phyloP scores from a whole-genome alignment of 2,888 invertebrate genomes.

The Andrena bucephala region DNA sequence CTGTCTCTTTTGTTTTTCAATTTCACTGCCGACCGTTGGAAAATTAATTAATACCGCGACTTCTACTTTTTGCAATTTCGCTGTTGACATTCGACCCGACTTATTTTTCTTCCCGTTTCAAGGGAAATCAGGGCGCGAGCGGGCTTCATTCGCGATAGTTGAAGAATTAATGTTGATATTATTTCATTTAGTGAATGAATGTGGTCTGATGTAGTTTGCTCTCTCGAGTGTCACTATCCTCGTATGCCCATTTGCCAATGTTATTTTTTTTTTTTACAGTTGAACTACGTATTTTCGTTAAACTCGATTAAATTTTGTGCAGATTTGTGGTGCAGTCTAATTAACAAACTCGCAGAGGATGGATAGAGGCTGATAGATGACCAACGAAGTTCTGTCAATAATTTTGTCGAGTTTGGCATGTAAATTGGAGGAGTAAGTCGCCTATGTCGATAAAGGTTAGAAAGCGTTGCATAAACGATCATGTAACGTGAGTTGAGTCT shows the following conservation, averaged over 20 bases:
- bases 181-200: background rate
- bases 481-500: conserved; percentile 43
- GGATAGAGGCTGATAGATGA: conserved; percentile 24
- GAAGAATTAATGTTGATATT: background rate
- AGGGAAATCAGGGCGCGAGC: background rate
- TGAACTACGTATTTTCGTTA: too few species aligned
- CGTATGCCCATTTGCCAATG: too few species aligned
- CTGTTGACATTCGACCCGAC: background rate
- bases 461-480: conserved; percentile 51
- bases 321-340: background rate
- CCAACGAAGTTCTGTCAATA: conserved; percentile 27
- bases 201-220: background rate
- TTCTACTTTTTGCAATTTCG: background rate
- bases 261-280: too few species aligned
- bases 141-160: background rate
- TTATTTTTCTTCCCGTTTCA: background rate
- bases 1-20: background rate
- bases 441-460: conserved; percentile 35
- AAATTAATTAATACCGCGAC: background rate
- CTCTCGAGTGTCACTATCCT: too few species aligned
- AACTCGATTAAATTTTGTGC: too few species aligned
- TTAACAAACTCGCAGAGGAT: conserved; percentile 11
- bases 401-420: conserved; percentile 34
- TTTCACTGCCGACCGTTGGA: background rate
- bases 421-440: conserved; percentile 51